Percentiles rank a stretch among this genome's conserved stretches.
These are phyloP conservation scores for Aradus depressus DNA, from an alignment of 2,888 invertebrate genomes.

Conservation along the genomic window DNA sequence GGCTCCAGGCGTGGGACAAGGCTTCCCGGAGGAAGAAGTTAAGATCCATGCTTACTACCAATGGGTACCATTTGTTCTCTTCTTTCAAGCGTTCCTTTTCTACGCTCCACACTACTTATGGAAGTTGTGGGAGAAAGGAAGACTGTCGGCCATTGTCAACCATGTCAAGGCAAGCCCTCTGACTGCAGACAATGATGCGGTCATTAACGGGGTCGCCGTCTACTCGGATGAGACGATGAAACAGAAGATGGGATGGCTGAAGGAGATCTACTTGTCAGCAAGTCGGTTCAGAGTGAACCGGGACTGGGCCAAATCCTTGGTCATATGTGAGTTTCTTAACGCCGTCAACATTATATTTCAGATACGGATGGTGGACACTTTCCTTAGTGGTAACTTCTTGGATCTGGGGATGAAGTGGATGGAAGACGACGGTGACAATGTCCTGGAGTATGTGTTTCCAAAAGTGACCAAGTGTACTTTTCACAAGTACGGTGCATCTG, in stretches of 20 bases:
- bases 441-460: constrained; percentile 73
- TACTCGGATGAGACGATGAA: constrained; percentile 44
- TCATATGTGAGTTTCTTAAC: constrained; percentile 69
- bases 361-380: constrained; percentile 61
- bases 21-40: constrained; percentile 66
- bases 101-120: constrained; percentile 74
- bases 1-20: constrained; percentile 68
- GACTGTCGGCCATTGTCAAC: constrained; percentile 60
- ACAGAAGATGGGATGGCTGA: constrained; percentile 15
- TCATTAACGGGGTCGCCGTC: constrained; percentile 71
- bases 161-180: constrained; percentile 68
- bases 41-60: constrained; percentile 92
- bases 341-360: constrained; percentile 64
- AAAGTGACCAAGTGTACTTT: constrained; percentile 86
- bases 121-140: constrained; percentile 74
- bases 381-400: constrained; percentile 64
- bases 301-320: constrained; percentile 64
- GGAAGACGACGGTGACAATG: constrained; percentile 69
- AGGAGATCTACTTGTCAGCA: constrained; percentile 13
- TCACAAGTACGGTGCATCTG: constrained; percentile 77
- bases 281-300: constrained; percentile 51
- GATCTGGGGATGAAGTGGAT: constrained; percentile 59
- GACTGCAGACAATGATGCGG: constrained; percentile 63
- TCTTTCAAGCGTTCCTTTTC: constrained; percentile 70
- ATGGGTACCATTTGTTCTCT: constrained; percentile 85